These are phyloP conservation scores for Cynopterus sphinx DNA, from an alignment of 2,797 vertebrate species.

Conservation along the genomic window DNA sequence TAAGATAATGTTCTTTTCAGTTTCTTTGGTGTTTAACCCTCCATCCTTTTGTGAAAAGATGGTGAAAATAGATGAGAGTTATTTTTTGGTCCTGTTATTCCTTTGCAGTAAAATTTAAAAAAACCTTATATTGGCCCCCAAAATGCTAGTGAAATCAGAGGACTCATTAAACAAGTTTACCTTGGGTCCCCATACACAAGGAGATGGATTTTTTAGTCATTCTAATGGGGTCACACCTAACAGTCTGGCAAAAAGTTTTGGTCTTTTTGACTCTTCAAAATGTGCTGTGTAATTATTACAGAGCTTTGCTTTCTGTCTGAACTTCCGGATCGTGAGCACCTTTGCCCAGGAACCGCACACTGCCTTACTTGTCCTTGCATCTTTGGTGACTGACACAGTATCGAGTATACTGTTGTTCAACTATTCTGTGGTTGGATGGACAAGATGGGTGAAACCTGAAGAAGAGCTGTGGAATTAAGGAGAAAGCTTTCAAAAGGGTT, in stretches of 20 bases:
- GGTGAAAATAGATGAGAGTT: not conserved
- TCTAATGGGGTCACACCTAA: not conserved
- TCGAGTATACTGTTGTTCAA: not conserved
- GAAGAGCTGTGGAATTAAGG: not conserved
- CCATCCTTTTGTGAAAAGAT: not conserved
- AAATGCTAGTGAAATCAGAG: not conserved
- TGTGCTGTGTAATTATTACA: fast-evolving
- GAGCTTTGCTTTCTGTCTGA: not conserved
- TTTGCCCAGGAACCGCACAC: not conserved
- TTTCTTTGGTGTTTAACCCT: not conserved
- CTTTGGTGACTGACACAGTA: not conserved
- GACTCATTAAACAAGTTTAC: not conserved
- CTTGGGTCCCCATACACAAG: not conserved
- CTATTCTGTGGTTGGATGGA: not conserved
- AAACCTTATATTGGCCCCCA: not conserved
- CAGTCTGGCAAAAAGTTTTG: not conserved
- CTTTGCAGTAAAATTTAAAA: not conserved
- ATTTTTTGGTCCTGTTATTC: not conserved
- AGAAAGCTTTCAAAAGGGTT: not conserved
- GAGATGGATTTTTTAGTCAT: not conserved
- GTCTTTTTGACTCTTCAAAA: not conserved
- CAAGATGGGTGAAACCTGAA: not conserved
- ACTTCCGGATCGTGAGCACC: fast-evolving
- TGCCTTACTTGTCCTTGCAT: too few species aligned
- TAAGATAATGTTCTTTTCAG: not conserved